Evolutionary conservation across 2,888 invertebrate species (phyloP), one percentile per base, ranked within the genome.

Genomic region (Phengaris alcon): DNA sequence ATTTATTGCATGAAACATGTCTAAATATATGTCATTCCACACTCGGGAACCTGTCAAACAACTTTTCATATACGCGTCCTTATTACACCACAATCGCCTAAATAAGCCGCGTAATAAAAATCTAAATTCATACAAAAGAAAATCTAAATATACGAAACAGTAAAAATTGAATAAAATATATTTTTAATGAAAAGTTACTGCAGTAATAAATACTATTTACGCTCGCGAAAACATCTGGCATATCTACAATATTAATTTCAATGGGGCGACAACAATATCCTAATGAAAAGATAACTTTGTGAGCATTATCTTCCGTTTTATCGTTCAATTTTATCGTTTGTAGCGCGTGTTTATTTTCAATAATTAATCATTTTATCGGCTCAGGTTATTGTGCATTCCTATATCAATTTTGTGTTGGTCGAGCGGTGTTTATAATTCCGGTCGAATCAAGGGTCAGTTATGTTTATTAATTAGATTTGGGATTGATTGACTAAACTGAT

Each of bases 221-320:
- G 64, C 22, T 64, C 22, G 52, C 7, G 54, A 35, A 52, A 72
- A 72, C 72, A 44, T 72, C 54, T 52, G 13, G 35, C 54, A 35
- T 72, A 44, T 35, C 64, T 35, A 6, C 54, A 54, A 52, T 72
- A 72, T 72, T 72, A 72, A 54, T 72, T 72, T 54, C 52, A 52
- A 72, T 35, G 72, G 35, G 35, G 54, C 72, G 54, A 54, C 54
- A 72, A 54, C 72, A 72, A 72, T 72, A 72, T 52, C 12, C 72
- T 22, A 52, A 70, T 70, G 70, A 52, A 64, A 51, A 51, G 70
- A 51, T 70, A 70, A 70, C 72, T 72, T 52, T 54, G 35, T 35
- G 51, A 52, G 52, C 54, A 72, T 52, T 72, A 52, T 48, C 64
- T 64, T 69, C 15, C 13, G 51, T n/a, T n/a, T n/a, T n/a, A n/a